A percentile compares a stretch with the other conserved stretches of the same genome.
phyloP scores from a whole-genome alignment of 2,888 invertebrate genomes.

The Scaptodrosophila latifasciaeformis region DNA sequence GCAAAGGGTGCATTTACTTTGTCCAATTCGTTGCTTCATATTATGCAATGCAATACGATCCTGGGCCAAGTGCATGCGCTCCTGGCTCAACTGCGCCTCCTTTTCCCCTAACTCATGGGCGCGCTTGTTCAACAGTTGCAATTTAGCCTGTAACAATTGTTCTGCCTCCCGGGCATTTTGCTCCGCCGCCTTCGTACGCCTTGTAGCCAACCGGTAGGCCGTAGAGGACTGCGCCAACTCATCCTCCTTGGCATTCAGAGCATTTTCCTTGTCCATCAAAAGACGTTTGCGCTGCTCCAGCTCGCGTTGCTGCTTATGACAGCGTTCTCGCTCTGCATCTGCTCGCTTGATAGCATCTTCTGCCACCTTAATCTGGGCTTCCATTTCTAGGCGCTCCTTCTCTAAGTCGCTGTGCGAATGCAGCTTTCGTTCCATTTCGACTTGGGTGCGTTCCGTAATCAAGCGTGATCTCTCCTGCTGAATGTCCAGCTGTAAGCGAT shows the following conservation, averaged over 20 bases:
- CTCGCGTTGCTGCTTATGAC: constrained; percentile 69
- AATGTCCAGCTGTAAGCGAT: constrained; percentile 61
- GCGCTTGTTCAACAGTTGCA: constrained; percentile 66
- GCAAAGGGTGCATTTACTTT: constrained; percentile 72
- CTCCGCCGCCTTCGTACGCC: constrained; percentile 57
- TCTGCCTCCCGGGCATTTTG: constrained; percentile 62
- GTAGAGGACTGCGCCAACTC: constrained; percentile 66
- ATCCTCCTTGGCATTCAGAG: constrained; percentile 64
- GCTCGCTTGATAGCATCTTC: constrained; percentile 72
- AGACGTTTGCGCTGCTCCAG: constrained; percentile 70
- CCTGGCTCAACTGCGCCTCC: constrained; percentile 71
- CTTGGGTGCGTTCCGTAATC: constrained; percentile 64
- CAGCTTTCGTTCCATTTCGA: constrained; percentile 67
- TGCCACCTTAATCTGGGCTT: constrained; percentile 72
- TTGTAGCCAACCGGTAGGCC: constrained; percentile 66
- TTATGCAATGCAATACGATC: constrained; percentile 72
- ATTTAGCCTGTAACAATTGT: constrained; percentile 67
- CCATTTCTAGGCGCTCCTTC: constrained; percentile 66
- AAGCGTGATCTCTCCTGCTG: constrained; percentile 70
- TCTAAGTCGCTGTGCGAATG: constrained; percentile 51
- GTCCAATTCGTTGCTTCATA: constrained; percentile 55
- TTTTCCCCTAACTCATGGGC: constrained; percentile 69
- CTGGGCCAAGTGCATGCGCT: constrained; percentile 68
- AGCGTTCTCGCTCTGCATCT: constrained; percentile 72
- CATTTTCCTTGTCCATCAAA: constrained; percentile 69